A percentile compares a stretch with the other conserved stretches of the same genome.
phyloP scores from a whole-genome alignment of 2,113 vertebrate species.

The Tricholaema leucomelas region DNA sequence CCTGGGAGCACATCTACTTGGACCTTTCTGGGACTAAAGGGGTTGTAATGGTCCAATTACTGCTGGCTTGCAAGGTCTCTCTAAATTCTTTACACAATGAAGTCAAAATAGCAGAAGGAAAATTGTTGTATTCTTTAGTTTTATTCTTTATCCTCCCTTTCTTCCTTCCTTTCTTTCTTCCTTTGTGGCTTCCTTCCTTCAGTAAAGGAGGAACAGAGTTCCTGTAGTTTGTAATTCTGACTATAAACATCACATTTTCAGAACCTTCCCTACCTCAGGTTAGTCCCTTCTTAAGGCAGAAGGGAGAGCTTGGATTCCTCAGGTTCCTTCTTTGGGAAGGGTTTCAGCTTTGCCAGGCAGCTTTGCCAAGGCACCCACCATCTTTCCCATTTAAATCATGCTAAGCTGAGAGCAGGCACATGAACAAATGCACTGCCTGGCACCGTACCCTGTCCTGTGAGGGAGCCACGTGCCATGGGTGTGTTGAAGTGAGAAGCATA shows the following conservation, averaged over 20 bases:
- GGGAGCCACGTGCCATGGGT: slow-evolving; percentile 55
- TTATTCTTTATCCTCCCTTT: no score
- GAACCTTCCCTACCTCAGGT: not conserved
- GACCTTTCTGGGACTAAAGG: not conserved
- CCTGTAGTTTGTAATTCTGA: not conserved
- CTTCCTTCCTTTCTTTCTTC: no score
- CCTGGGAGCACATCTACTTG: not conserved
- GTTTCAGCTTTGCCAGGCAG: slow-evolving; percentile 18
- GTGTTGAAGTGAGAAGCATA: slow-evolving; percentile 47
- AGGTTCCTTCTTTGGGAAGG: not conserved
- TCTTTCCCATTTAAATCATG: not conserved
- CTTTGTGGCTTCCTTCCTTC: no score
- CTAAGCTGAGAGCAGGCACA: slow-evolving; percentile 51
- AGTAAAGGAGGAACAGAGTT: not conserved
- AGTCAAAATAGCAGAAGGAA: not conserved
- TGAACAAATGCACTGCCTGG: slow-evolving; percentile 34
- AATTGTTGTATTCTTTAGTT: not conserved
- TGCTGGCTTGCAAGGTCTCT: not conserved
- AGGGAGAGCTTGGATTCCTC: not conserved
- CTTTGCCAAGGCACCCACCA: not conserved
- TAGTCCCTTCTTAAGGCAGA: slow-evolving; percentile 7
- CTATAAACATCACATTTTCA: not conserved
- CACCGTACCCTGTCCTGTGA: slow-evolving; percentile 8
- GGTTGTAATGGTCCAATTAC: not conserved
- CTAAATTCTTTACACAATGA: not conserved